Conservation (phyloP, 2,797 vertebrate species). For the Melanotaenia nigrans region DNA sequence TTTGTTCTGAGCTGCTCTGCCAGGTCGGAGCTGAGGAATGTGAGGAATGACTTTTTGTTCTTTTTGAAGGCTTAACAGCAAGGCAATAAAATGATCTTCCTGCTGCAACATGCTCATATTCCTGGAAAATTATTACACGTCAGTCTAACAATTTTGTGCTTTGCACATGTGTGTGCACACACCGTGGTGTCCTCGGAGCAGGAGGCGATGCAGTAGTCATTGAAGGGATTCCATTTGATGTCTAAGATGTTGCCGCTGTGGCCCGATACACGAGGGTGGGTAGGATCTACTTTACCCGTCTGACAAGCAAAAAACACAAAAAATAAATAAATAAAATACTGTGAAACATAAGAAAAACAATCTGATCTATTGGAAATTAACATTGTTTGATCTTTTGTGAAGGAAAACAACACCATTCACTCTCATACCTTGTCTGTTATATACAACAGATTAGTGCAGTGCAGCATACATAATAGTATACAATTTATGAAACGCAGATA, state of each 20-base stretch:
- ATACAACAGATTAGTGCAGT: background rate
- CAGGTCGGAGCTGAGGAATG: slow-evolving; percentile 61
- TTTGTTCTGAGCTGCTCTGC: slow-evolving; percentile 23
- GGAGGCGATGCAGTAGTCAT: slow-evolving; percentile 93
- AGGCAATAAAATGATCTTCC: slow-evolving; percentile 51
- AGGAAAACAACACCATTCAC: background rate
- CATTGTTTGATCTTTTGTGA: background rate
- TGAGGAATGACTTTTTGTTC: slow-evolving; percentile 53
- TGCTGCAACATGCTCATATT: slow-evolving; percentile 49
- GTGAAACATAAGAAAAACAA: background rate
- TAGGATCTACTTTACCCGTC: slow-evolving; percentile 94
- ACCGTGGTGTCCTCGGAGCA: slow-evolving; percentile 94
- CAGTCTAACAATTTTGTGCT: slow-evolving; percentile 8
- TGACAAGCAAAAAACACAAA: slow-evolving; percentile 58
- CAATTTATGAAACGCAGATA: too few species aligned
- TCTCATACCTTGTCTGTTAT: background rate
- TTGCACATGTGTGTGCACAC: slow-evolving; percentile 55
- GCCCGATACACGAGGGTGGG: slow-evolving; percentile 90
- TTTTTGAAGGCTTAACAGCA: slow-evolving; percentile 43
- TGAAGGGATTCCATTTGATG: slow-evolving; percentile 96
- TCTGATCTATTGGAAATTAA: background rate
- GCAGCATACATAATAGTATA: too few species aligned
- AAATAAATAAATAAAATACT: background rate
- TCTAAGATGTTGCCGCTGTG: slow-evolving; percentile 93
- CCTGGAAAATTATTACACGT: slow-evolving; percentile 31